Conservation (phyloP, 2,888 invertebrate genomes). For the Cerastis rubricosa region DNA sequence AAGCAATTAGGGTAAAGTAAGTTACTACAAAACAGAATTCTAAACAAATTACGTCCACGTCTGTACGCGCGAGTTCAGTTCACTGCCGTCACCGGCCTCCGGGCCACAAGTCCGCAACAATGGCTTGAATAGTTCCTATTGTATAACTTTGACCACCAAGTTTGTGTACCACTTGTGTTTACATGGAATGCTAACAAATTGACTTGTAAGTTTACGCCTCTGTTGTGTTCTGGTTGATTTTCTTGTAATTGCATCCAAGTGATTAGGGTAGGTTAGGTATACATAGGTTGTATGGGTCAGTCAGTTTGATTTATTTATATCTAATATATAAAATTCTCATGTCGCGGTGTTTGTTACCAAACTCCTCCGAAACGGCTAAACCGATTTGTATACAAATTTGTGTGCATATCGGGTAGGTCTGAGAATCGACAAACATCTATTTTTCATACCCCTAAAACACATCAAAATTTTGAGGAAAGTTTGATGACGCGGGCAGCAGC, state of each 20-base stretch:
- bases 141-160: constrained; percentile 67
- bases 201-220: constrained; percentile 64
- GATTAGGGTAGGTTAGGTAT: constrained; percentile 5
- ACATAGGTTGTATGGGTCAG: constrained; percentile 14
- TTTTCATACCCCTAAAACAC: too few species aligned
- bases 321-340: too few species aligned
- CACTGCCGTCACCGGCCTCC: constrained; percentile 35
- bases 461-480: too few species aligned
- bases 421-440: too few species aligned
- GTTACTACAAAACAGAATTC: neutral
- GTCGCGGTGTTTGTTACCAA: too few species aligned
- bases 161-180: constrained; percentile 68
- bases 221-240: constrained; percentile 44
- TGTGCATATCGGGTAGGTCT: too few species aligned
- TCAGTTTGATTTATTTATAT: constrained; percentile 9
- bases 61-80: constrained; percentile 54
- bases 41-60: constrained; percentile 33
- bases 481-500: too few species aligned
- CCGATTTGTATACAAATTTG: too few species aligned
- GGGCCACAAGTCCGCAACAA: constrained; percentile 58
- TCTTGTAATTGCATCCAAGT: constrained; percentile 38
- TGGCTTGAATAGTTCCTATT: constrained; percentile 69
- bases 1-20: neutral
- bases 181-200: constrained; percentile 71
- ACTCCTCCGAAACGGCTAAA: too few species aligned